Percentiles rank a stretch among this genome's conserved stretches.
These are phyloP conservation scores for Aphelinus atriplicis DNA, from an alignment of 1,140 invertebrate genomes.

Conservation along the genomic window DNA sequence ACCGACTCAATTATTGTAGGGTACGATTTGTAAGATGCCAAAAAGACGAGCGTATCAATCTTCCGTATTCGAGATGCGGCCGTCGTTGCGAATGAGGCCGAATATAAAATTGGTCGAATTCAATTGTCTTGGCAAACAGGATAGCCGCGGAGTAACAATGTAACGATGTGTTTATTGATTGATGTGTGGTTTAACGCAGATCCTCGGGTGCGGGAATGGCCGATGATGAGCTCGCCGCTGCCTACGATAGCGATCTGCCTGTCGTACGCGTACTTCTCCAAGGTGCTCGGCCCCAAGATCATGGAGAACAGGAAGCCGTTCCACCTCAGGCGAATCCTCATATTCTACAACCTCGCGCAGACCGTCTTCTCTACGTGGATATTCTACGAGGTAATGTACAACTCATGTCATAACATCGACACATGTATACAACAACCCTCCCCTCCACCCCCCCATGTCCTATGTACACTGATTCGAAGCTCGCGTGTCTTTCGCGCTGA, in stretches of 20 bases:
- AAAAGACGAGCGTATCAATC: too few relatives aligned
- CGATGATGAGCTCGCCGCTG: conserved; percentile 90
- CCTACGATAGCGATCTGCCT: conserved; percentile 87
- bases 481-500: too few relatives aligned
- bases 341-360: conserved; percentile 89
- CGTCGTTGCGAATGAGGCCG: too few relatives aligned
- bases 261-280: conserved; percentile 86
- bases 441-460: background rate
- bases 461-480: background rate
- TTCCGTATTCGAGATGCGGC: too few relatives aligned
- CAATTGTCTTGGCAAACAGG: too few relatives aligned
- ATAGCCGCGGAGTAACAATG: too few relatives aligned
- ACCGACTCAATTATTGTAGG: too few relatives aligned
- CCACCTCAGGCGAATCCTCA: conserved; percentile 81
- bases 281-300: conserved; percentile 82
- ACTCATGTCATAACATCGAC: too few relatives aligned
- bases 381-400: conserved; percentile 82
- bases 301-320: conserved; percentile 94
- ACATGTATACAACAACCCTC: too few relatives aligned
- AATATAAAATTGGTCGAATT: too few relatives aligned
- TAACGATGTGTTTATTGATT: too few relatives aligned
- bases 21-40: too few relatives aligned
- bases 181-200: conserved; percentile 70
- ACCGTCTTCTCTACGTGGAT: conserved; percentile 92
- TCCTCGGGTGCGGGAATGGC: conserved; percentile 88